Evolutionary conservation across 92 coral and sea anemone species (phyloP), one percentile per base, ranked within the genome.

Genomic region (Scolanthus callimorphus): DNA sequence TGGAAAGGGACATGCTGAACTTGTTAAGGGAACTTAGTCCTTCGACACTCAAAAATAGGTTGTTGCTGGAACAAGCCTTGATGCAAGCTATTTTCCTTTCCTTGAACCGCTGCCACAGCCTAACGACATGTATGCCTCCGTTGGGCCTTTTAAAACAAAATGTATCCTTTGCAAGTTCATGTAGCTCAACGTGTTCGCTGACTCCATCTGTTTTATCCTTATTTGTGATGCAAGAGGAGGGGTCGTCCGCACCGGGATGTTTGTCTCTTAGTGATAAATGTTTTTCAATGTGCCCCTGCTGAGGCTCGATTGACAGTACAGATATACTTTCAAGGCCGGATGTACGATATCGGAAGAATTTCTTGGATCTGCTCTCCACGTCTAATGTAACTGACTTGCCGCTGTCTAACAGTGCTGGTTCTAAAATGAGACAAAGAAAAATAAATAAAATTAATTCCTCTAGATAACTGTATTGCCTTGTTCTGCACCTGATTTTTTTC

Each of bases 361-460:
- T 83, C 15, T 80, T 51, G 2, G 60, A 43, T 20, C 60, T 56
- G 44, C 31, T 22, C 13, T 44, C 21, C 22, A 83, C 57, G 15
- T 45, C 59, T 25, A 77, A 48, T 0, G 25, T 3, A 4, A 83
- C 51, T 8, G 57, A 46, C 25, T 29, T 52, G 21, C 58, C 69
- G 19, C 52, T 49, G 4, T 71, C 68, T 23, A 83, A 76, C 19
- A 78, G 27, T 13, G 81, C 90, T 1, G 90, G 90, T 17, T 83
- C 90, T 82, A 27, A 20, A 58, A 58, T 2, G 11, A 28, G 9
- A 55, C 8, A 11, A 3, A 19, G 25, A 2, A 34, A 34, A 15
- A 34, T 34, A 34, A 34, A 34, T 6, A 34, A 34, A 34, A 34
- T 46, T 22, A 4, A 11, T 23, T 62, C n/a, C n/a, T n/a, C n/a